A percentile compares a stretch with the other conserved stretches of the same genome.
Conservation (phyloP, 2,113 vertebrate species). For the Neolamprologus caudopunctatus region DNA sequence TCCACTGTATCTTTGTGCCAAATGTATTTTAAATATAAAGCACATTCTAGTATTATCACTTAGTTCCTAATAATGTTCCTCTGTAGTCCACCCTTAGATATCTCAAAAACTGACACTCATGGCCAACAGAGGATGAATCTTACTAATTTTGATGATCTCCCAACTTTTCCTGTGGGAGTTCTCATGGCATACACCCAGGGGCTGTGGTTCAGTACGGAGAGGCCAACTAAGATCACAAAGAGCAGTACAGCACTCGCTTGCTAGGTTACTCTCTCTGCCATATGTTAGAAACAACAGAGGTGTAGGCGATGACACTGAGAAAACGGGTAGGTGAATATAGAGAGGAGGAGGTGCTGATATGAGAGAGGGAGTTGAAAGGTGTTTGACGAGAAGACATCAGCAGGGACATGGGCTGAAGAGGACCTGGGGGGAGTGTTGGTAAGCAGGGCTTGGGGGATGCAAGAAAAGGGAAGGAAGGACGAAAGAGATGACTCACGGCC, state of each 20-base stretch:
- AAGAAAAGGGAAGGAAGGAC: constrained; percentile 17
- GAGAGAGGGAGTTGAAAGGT: not conserved
- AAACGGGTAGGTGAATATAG: not conserved
- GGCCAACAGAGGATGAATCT: not conserved
- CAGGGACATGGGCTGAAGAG: not conserved
- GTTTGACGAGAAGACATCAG: not conserved
- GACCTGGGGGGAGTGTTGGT: not conserved
- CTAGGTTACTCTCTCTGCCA: not conserved
- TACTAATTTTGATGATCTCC: not conserved
- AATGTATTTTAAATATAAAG: not conserved
- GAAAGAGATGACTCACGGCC: constrained; percentile 57
- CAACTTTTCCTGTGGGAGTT: not conserved
- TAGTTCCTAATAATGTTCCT: not conserved
- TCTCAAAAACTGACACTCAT: not conserved
- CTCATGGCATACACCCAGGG: not conserved
- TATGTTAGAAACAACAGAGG: not conserved
- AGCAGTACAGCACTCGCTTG: not conserved
- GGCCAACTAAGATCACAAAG: not conserved
- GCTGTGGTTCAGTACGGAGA: not conserved
- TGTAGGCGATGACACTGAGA: not conserved
- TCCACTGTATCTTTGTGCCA: not conserved
- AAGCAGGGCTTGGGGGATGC: constrained; percentile 4
- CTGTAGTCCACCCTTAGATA: not conserved
- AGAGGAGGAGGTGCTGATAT: not conserved
- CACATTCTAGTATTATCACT: not conserved